Conservation (phyloP, 2,113 vertebrate species). For the Psammodynastes pulverulentus region DNA sequence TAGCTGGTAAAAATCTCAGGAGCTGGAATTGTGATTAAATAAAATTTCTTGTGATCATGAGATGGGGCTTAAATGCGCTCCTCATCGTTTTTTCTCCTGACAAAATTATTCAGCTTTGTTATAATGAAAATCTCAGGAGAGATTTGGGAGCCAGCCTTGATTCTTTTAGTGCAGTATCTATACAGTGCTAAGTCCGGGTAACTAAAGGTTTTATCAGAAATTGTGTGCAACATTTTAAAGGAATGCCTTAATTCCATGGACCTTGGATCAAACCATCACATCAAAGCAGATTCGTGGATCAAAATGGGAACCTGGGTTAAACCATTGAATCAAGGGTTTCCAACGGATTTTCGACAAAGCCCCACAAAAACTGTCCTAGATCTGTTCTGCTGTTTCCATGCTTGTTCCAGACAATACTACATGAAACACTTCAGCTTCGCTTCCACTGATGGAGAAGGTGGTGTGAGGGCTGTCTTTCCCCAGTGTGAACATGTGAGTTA, state of each 20-base stretch:
- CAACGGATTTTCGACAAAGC: not conserved
- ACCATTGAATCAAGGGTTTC: not conserved
- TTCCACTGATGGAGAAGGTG: not conserved
- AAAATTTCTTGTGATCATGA: not conserved
- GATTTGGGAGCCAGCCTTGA: not conserved
- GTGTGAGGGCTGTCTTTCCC: not conserved
- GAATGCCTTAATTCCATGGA: not conserved
- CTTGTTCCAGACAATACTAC: not conserved
- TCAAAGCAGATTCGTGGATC: not conserved
- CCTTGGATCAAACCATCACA: not conserved
- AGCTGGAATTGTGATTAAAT: not conserved
- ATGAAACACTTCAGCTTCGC: not conserved
- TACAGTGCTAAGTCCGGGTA: not conserved
- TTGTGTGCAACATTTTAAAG: not conserved
- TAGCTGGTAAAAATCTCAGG: not conserved
- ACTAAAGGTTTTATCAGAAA: not conserved
- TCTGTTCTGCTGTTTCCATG: not conserved
- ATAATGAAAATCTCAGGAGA: not conserved
- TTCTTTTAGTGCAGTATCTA: not conserved
- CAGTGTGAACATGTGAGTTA: not conserved
- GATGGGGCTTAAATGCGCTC: not conserved
- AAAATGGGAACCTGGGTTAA: not conserved
- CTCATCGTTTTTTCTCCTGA: too few species aligned
- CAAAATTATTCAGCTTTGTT: not conserved
- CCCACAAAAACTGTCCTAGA: not conserved